A percentile compares a stretch with the other conserved stretches of the same genome.
phyloP scores from a whole-genome alignment of 1,140 invertebrate species.

The Drosophila ohnishii region DNA sequence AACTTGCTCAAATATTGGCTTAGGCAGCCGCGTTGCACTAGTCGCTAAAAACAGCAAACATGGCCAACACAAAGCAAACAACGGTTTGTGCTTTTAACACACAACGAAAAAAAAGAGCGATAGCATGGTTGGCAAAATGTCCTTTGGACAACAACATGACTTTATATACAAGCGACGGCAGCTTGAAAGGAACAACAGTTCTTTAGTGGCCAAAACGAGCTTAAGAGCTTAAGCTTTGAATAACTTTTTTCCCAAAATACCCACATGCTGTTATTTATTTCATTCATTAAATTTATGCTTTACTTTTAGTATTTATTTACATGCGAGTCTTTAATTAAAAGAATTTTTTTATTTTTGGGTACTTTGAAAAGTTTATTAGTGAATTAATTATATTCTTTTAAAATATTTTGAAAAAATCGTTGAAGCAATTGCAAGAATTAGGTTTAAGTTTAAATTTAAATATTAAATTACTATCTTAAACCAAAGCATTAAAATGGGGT shows the following conservation, averaged over 20 bases:
- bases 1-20: slow-evolving; percentile 75
- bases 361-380: no score
- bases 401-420: no score
- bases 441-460: no score
- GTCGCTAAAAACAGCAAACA: slow-evolving; percentile 62
- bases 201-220: not conserved
- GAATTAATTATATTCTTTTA: no score
- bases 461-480: no score
- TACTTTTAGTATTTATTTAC: not conserved
- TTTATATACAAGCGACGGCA: slow-evolving; percentile 14
- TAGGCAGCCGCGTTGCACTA: slow-evolving; percentile 66
- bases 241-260: not conserved
- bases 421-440: no score
- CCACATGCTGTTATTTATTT: not conserved
- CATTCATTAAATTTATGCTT: not conserved
- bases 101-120: slow-evolving; percentile 23
- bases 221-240: not conserved
- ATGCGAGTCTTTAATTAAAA: no score
- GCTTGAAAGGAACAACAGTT: slow-evolving; percentile 33
- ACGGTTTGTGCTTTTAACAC: slow-evolving; percentile 21
- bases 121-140: slow-evolving; percentile 31
- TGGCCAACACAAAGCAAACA: slow-evolving; percentile 59
- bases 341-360: no score
- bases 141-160: slow-evolving; percentile 47
- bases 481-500: no score